phyloP scores from a whole-genome alignment of 2,888 invertebrate species.

The Cistogaster globosa region DNA sequence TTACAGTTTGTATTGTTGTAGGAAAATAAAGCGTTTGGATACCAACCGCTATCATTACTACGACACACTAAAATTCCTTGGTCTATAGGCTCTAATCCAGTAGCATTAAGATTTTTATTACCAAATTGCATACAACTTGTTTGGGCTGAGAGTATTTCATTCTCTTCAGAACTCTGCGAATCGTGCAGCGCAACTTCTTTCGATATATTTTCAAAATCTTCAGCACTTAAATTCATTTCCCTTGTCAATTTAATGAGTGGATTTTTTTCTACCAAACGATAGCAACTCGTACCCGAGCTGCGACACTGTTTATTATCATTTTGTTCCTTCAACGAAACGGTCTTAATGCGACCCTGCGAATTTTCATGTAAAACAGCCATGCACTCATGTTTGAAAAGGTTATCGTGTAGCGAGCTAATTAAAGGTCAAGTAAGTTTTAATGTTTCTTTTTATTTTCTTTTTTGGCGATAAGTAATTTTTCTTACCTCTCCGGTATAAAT shows the following conservation, averaged over 20 bases:
- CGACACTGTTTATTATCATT: conserved; percentile 74
- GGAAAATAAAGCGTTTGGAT: conserved; percentile 87
- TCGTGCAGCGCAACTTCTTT: conserved; percentile 75
- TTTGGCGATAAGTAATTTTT: background rate
- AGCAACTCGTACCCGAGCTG: conserved; percentile 74
- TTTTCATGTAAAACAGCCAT: conserved; percentile 86
- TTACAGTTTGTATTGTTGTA: conserved; percentile 84
- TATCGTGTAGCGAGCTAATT: conserved; percentile 24
- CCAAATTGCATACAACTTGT: conserved; percentile 78
- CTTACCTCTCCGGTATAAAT: conserved; percentile 84
- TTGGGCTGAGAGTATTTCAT: conserved; percentile 74
- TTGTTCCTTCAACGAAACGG: conserved; percentile 82
- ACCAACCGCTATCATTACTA: conserved; percentile 86
- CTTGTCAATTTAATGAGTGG: conserved; percentile 74
- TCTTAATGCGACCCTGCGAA: conserved; percentile 84
- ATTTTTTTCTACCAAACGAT: conserved; percentile 77
- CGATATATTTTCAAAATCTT: conserved; percentile 77
- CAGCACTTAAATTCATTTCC: conserved; percentile 75
- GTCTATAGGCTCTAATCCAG: conserved; percentile 83
- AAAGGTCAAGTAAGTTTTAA: background rate
- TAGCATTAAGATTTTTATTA: conserved; percentile 65
- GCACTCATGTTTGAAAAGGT: conserved; percentile 84
- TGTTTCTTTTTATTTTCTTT: too few species aligned
- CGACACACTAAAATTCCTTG: conserved; percentile 88
- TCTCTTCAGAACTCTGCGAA: conserved; percentile 60